These are phyloP conservation scores for Cygnus buccinator DNA, from an alignment of 2,113 vertebrate genomes.

Conservation along the genomic window DNA sequence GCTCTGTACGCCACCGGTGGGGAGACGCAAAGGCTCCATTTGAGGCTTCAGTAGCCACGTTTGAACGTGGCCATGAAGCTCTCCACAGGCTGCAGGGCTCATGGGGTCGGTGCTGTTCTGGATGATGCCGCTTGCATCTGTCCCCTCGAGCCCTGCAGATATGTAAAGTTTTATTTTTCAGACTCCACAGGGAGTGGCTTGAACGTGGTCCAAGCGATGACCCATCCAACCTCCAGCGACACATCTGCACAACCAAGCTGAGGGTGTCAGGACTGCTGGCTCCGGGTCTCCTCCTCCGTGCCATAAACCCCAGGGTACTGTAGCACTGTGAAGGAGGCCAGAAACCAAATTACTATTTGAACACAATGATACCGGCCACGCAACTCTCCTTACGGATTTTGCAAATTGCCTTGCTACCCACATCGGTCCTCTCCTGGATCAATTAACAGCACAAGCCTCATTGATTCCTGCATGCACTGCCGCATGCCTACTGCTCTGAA, in stretches of 20 bases:
- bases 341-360: background rate
- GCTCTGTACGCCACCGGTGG: background rate
- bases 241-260: background rate
- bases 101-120: fast-evolving
- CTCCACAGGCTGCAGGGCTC: background rate
- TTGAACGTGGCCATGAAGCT: background rate
- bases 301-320: background rate
- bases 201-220: background rate
- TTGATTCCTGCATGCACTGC: background rate
- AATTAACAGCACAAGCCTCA: background rate
- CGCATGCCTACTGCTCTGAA: background rate
- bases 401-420: background rate
- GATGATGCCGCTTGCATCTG: background rate
- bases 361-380: background rate
- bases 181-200: background rate
- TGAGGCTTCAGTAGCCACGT: background rate
- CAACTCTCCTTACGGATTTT: background rate
- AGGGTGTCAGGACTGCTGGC: background rate
- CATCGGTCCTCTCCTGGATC: background rate
- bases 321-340: background rate
- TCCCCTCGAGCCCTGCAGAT: background rate
- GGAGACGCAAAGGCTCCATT: background rate
- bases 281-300: background rate
- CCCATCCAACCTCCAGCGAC: background rate
- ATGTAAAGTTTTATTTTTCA: background rate